Percentiles rank a stretch among this genome's conserved stretches.
Evolutionary conservation across 2,113 vertebrate genomes (phyloP).

Genomic region (Pongo abelii): DNA sequence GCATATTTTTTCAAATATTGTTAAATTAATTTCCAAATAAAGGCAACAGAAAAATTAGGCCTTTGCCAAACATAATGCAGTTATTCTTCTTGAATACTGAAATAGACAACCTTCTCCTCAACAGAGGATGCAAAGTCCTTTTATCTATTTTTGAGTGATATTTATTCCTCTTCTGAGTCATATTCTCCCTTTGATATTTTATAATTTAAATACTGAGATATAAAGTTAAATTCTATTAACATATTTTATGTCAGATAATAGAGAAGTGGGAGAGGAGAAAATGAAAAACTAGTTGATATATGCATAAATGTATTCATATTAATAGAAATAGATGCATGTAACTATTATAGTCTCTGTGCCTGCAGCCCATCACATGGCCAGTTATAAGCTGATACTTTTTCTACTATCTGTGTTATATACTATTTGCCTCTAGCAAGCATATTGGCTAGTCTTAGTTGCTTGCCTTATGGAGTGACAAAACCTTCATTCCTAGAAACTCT

Average conservation of each 20-base stretch:
- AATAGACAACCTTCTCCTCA: background rate
- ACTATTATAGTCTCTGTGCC: background rate
- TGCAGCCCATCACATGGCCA: background rate
- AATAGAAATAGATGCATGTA: background rate
- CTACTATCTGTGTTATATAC: background rate
- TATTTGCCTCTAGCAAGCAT: background rate
- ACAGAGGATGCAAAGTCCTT: background rate
- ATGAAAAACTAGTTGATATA: background rate
- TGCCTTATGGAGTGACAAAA: background rate
- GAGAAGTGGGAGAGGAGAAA: background rate
- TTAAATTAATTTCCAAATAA: constrained; percentile 34
- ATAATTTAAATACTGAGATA: background rate
- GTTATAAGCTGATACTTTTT: background rate
- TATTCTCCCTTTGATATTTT: background rate
- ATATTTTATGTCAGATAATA: background rate
- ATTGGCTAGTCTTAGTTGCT: background rate
- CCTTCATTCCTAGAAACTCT: background rate
- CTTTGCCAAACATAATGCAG: background rate
- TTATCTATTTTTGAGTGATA: background rate
- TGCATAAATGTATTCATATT: background rate
- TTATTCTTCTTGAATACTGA: background rate
- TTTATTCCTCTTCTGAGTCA: background rate
- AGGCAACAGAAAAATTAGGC: background rate
- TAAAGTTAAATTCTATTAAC: background rate
- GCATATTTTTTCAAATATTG: background rate